Conservation (phyloP, 2,888 invertebrate genomes). For the Drosophila putrida region DNA sequence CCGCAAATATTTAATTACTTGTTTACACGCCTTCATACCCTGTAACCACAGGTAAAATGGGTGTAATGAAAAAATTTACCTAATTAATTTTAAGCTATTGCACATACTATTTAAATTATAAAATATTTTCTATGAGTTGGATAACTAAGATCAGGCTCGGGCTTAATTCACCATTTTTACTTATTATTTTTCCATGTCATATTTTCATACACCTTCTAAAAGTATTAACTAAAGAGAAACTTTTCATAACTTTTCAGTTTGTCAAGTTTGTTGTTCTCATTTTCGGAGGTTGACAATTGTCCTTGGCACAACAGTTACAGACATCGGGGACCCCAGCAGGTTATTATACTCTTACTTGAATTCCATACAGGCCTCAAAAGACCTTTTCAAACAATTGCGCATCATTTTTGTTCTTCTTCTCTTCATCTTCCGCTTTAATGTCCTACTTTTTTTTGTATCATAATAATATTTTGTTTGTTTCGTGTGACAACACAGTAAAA, state of each 20-base stretch:
- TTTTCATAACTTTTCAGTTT: slow-evolving; percentile 1
- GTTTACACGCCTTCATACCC: slow-evolving; percentile 26
- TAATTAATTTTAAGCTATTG: too few relatives aligned
- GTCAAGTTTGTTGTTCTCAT: neutral
- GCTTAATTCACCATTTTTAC: too few relatives aligned
- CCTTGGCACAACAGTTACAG: slow-evolving; percentile 10
- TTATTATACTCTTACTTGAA: neutral
- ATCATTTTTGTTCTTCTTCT: slow-evolving; percentile 15
- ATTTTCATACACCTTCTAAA: neutral
- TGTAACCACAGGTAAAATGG: neutral
- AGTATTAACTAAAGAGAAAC: neutral
- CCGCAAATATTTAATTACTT: slow-evolving; percentile 33
- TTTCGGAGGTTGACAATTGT: slow-evolving; percentile 4
- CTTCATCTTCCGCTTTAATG: slow-evolving; percentile 21
- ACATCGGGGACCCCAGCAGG: slow-evolving; percentile 5
- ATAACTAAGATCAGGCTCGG: too few relatives aligned
- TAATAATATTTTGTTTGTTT: slow-evolving; percentile 35
- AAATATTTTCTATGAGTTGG: too few relatives aligned
- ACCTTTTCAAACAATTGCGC: slow-evolving; percentile 33
- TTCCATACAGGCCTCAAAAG: slow-evolving; percentile 8
- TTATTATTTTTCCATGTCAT: too few relatives aligned
- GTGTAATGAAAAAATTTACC: too few relatives aligned
- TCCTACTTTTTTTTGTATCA: slow-evolving; percentile 27
- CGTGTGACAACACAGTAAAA: slow-evolving; percentile 36
- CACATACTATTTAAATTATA: too few relatives aligned